phyloP scores from a whole-genome alignment of 2,888 invertebrate species.

The Halictus ligatus region DNA sequence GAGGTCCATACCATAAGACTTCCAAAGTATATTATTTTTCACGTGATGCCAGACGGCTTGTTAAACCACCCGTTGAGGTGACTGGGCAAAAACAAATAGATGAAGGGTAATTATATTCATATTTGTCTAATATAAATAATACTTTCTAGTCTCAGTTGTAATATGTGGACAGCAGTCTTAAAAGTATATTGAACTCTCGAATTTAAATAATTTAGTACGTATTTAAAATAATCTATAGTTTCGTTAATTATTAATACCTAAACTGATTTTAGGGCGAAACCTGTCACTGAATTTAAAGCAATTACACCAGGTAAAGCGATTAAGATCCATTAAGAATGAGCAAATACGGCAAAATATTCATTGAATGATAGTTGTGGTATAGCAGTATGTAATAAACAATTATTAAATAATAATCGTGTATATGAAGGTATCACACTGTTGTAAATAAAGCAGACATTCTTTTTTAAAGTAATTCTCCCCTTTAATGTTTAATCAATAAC shows the following conservation, averaged over 20 bases:
- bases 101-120: slow-evolving; percentile 84
- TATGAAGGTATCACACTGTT: background rate
- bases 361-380: slow-evolving; percentile 20
- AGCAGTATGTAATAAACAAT: slow-evolving; percentile 12
- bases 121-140: background rate
- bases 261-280: slow-evolving; percentile 31
- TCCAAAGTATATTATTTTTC: slow-evolving; percentile 93
- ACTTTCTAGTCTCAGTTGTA: too few species aligned
- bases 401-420: background rate
- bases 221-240: background rate
- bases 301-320: background rate
- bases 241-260: background rate
- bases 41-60: slow-evolving; percentile 93
- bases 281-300: background rate
- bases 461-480: slow-evolving; percentile 48
- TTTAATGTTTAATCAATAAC: slow-evolving; percentile 69
- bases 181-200: too few species aligned
- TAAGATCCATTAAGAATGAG: background rate
- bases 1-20: slow-evolving; percentile 92
- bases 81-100: slow-evolving; percentile 82
- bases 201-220: background rate
- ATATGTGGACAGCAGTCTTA: too few species aligned
- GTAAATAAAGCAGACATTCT: slow-evolving; percentile 18
- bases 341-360: background rate
- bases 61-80: slow-evolving; percentile 88